These are phyloP conservation scores for Vulpes lagopus DNA, from an alignment of 2,113 vertebrate genomes.

Conservation along the genomic window DNA sequence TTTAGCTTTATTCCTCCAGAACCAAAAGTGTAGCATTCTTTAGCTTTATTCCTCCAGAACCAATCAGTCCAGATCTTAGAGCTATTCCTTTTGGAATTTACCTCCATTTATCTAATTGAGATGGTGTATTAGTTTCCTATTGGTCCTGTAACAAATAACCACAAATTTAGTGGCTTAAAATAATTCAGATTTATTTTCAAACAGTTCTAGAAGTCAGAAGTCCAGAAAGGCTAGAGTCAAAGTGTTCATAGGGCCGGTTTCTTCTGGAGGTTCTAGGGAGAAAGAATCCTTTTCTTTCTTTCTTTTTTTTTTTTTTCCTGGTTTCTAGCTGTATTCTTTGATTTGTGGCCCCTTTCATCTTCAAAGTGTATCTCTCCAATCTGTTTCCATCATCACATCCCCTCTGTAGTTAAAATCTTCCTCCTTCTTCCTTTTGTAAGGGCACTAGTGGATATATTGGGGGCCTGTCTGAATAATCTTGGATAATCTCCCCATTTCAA, in stretches of 20 bases:
- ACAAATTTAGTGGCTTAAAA: neutral
- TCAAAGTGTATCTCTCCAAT: neutral
- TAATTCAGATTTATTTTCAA: neutral
- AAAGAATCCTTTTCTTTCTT: neutral
- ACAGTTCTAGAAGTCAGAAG: neutral
- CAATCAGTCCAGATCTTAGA: neutral
- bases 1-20: neutral
- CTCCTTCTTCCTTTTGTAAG: neutral
- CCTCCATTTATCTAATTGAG: neutral
- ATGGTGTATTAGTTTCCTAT: neutral
- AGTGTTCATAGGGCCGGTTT: neutral
- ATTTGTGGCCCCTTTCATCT: neutral
- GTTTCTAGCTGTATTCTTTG: neutral
- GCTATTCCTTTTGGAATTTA: constrained; percentile 33
- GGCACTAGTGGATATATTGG: neutral
- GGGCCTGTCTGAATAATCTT: neutral
- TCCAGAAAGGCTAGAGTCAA: neutral
- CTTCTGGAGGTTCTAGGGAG: neutral
- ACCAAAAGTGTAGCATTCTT: neutral
- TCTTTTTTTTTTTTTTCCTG: neutral
- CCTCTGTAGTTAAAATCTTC: neutral
- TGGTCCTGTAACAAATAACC: neutral
- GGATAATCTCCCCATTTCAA: neutral
- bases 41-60: neutral
- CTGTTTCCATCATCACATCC: neutral